A percentile compares a stretch with the other conserved stretches of the same genome.
Evolutionary conservation across 2,113 vertebrate species (phyloP).

Genomic region (human (Homo sapiens)): GRCh38 chr13:39317501-39318000

Average conservation of each 20-base stretch:
- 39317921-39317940: neutral
- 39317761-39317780: neutral
- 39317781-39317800: neutral
- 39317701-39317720: neutral
- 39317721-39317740: neutral
- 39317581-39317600: neutral
- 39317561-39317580: neutral
- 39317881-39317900: neutral
- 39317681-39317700: too few species aligned
- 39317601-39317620: neutral
- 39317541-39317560: neutral
- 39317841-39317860: neutral
- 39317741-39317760: neutral
- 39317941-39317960: neutral
- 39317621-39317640: neutral
- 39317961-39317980: neutral
- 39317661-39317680: neutral
- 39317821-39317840: neutral
- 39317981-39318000: neutral
- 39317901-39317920: neutral
- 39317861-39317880: neutral
- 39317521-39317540: neutral
- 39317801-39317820: neutral
- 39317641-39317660: neutral
- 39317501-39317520: too few species aligned